Percentiles rank a stretch among this genome's conserved stretches.
phyloP scores from a whole-genome alignment of 2,888 invertebrate species.

The Dolichomitus sp. region DNA sequence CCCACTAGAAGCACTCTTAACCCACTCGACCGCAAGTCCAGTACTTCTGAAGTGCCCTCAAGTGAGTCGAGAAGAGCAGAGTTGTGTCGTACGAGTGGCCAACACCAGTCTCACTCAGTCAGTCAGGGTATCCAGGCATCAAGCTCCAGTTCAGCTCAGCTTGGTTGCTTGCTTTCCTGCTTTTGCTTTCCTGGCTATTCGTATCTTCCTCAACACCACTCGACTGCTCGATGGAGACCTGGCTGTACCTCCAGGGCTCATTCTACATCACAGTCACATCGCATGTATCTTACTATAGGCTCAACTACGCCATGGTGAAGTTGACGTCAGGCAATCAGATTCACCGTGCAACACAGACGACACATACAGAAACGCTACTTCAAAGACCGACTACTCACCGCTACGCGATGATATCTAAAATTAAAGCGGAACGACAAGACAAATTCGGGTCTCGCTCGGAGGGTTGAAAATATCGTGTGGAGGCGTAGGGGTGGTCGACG shows the following conservation, averaged over 20 bases:
- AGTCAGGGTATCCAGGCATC: slow-evolving; percentile 38
- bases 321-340: slow-evolving; percentile 18
- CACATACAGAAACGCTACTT: slow-evolving; percentile 49
- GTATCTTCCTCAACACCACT: slow-evolving; percentile 24
- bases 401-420: slow-evolving; percentile 76
- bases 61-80: slow-evolving; percentile 70
- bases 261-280: not conserved
- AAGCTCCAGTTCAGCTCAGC: slow-evolving; percentile 20
- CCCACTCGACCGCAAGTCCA: slow-evolving; percentile 59
- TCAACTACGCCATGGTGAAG: slow-evolving; percentile 24
- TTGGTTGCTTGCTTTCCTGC: slow-evolving; percentile 36
- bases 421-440: slow-evolving; percentile 78
- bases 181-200: slow-evolving; percentile 17
- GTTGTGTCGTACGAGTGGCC: slow-evolving; percentile 72
- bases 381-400: slow-evolving; percentile 67
- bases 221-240: slow-evolving; percentile 36
- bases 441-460: slow-evolving; percentile 39
- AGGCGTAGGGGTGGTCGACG: slow-evolving; percentile 24
- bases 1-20: slow-evolving; percentile 50
- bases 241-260: slow-evolving; percentile 35
- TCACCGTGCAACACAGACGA: slow-evolving; percentile 41
- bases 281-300: not conserved
- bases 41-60: slow-evolving; percentile 16
- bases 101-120: slow-evolving; percentile 40
- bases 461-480: slow-evolving; percentile 50